Base-by-base conservation (phyloP, 2,888 invertebrate genomes). In the Plutella xylostella region DNA sequence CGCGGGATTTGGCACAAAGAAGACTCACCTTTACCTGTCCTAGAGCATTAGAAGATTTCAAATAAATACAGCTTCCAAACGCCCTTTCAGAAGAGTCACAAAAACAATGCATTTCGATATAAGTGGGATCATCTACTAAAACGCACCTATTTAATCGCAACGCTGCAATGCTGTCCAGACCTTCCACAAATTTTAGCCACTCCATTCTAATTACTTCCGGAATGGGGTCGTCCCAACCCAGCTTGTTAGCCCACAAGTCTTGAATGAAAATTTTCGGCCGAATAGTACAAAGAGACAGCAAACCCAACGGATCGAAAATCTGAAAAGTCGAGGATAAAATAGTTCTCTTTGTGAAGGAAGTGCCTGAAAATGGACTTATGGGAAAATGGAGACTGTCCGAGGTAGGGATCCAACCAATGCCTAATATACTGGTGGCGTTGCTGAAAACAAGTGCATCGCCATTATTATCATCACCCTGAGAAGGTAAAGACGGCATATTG, bases 251-350 rank as follows among this genome's bases (percentile, higher is more conserved):
- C 25, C 43, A 43, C 14, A 43, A 14, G 14, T n/a, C 15, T 37
- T 43, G 43, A 9, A 43, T 28, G 7, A 43, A 5, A 4, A 43
- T 37, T 25, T 43, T 43, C 12, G 30, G 17, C 18, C 12, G 20
- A 7, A 37, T 25, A 7, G 28, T 37, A 12, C 34, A 34, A 9
- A 34, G 4, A 5, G 15, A 6, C 5, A 34, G 11, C 15, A 34
- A 2, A 15, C 34, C 34, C 7, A 33, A 15, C 15, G 35, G 35
- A 18, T 35, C 35, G 9, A 35, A 35, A 18, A 35, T 19, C 1
- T 35, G 15, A 15, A 15, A 35, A 4, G 35, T 35, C 17, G 18
- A 18, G 12, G 35, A 35, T 11, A 35, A 19, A 19, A 35, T 35
- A 18, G 35, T 7, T 7, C 35, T 5, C 18, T 35, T 35, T 2